These are phyloP conservation scores for Zaprionus ornatus DNA, from an alignment of 1,140 invertebrate genomes.

Conservation along the genomic window DNA sequence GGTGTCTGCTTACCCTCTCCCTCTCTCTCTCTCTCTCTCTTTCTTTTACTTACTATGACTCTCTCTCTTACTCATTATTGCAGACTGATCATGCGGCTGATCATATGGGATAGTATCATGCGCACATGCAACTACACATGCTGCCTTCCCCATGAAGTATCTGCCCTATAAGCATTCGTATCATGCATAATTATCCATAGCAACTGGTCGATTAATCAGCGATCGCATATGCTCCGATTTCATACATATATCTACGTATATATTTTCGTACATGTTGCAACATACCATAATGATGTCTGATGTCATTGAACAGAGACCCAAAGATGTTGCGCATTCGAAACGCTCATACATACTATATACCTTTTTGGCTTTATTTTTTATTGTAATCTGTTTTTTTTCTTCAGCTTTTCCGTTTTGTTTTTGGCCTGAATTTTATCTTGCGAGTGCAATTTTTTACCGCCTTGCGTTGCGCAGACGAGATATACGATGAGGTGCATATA, in stretches of 20 bases:
- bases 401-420: conserved; percentile 42
- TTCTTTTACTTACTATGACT: too few relatives aligned
- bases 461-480: conserved; percentile 38
- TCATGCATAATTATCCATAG: background rate
- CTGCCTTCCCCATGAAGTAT: conserved; percentile 21
- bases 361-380: conserved; percentile 1
- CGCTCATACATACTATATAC: background rate
- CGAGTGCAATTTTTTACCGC: conserved; percentile 42
- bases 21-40: background rate
- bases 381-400: conserved; percentile 17
- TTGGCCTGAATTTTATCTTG: conserved; percentile 54
- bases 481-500: background rate
- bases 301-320: conserved; percentile 47
- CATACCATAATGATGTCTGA: conserved; percentile 35
- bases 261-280: conserved; percentile 23
- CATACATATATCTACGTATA: background rate
- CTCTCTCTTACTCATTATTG: background rate
- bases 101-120: conserved; percentile 16
- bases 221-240: conserved; percentile 18
- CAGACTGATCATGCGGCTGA: conserved; percentile 12
- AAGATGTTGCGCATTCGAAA: conserved; percentile 35
- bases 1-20: conserved; percentile 10
- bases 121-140: conserved; percentile 5
- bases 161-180: conserved; percentile 17
- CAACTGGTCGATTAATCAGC: conserved; percentile 15